Evolutionary conservation across 2,113 vertebrate species (phyloP).

Genomic region (Rissa tridactyla): DNA sequence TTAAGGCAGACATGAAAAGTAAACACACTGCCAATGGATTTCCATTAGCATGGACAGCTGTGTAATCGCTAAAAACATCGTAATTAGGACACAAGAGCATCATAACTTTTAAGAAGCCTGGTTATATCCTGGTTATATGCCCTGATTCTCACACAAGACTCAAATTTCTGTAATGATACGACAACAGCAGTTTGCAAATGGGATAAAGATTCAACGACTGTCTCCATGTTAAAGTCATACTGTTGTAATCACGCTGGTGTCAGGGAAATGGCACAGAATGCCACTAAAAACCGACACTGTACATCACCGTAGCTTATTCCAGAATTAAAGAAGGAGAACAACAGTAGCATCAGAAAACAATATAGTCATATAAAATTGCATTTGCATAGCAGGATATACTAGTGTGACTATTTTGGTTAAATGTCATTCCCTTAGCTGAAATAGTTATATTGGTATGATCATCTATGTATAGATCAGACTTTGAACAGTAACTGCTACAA

Average conservation of each 20-base stretch:
- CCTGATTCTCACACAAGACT: background rate
- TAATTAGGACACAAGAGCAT: background rate
- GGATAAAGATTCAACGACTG: background rate
- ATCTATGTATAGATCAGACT: background rate
- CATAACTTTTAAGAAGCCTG: background rate
- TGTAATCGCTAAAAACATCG: background rate
- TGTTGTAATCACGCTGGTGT: background rate
- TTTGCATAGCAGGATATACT: background rate
- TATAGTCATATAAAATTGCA: background rate
- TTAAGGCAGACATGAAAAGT: background rate
- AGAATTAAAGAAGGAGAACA: background rate
- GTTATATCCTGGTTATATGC: background rate
- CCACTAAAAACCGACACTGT: background rate
- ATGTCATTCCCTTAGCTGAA: background rate
- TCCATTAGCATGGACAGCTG: background rate
- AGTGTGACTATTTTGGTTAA: background rate
- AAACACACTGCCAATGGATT: background rate
- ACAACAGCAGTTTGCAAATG: background rate
- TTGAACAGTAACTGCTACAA: constrained; percentile 17
- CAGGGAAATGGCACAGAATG: background rate
- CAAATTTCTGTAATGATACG: background rate
- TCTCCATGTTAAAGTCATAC: background rate
- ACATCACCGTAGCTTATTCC: background rate
- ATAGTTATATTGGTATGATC: background rate
- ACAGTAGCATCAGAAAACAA: background rate